Percentiles rank a stretch among this genome's conserved stretches.
Conservation (phyloP, 1,140 invertebrate species). For the Rhyzopertha dominica region DNA sequence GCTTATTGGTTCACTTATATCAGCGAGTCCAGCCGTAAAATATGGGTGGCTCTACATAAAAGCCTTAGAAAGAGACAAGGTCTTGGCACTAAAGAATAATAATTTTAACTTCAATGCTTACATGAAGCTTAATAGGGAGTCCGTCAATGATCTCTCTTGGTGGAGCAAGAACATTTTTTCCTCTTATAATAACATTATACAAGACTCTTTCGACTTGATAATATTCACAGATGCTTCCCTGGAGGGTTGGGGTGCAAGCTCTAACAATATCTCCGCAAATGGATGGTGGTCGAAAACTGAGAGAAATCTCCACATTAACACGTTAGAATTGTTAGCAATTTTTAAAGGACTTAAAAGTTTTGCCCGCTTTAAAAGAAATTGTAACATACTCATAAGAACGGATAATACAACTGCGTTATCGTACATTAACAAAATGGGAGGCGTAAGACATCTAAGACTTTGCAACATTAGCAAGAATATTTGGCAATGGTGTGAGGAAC, state of each 20-base stretch:
- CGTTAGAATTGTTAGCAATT: slow-evolving; percentile 28
- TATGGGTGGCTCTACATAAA: no score
- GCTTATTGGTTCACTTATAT: no score
- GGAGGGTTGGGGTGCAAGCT: slow-evolving; percentile 31
- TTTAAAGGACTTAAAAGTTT: slow-evolving; percentile 31
- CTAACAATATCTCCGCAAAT: slow-evolving; percentile 17
- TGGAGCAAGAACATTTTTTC: slow-evolving; percentile 28
- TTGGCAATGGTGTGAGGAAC: no score
- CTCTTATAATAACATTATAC: slow-evolving; percentile 16
- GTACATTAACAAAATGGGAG: slow-evolving; percentile 36
- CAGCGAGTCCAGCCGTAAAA: no score
- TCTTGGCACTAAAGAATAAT: no score
- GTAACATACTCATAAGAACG: slow-evolving; percentile 16
- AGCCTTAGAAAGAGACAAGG: no score
- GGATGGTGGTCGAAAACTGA: slow-evolving; percentile 30
- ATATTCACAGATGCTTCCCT: slow-evolving; percentile 35
- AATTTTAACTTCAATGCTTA: no score
- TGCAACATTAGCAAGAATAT: no score
- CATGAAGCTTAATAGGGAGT: neutral
- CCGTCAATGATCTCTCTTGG: slow-evolving; percentile 27
- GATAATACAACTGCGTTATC: slow-evolving; percentile 44
- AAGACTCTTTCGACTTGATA: slow-evolving; percentile 13
- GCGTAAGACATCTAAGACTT: no score
- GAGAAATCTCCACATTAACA: slow-evolving; percentile 29
- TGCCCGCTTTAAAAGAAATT: slow-evolving; percentile 10